Base-by-base conservation (phyloP, 2,797 vertebrate species). In the Erpetoichthys calabaricus region DNA sequence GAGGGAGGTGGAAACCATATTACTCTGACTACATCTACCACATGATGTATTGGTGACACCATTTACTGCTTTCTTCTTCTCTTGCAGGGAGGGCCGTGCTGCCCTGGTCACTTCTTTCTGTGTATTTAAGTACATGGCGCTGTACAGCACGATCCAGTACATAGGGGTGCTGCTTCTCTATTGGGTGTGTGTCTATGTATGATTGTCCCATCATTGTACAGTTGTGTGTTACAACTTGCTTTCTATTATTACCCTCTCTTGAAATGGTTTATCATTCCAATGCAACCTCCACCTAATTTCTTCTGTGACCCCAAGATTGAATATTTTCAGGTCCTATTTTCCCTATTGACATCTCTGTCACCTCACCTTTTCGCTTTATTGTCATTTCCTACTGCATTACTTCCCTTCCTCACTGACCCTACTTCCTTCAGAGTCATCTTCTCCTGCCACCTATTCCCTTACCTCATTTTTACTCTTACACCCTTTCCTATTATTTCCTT, bases 41-140 rank as follows among this genome's bases (percentile, higher is more conserved):
- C 47, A 50, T 7, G 7, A 50, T 7, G 47, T 7, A 7, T 2
- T 50, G 47, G n/a, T 50, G n/a, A 7, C 47, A 50, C 7, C 47
- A 50, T 8, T 10, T 47, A 44, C 42, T 41, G 65, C 62, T 63
- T 8, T 67, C 45, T 4, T 60, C 56, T 56, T 68, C 51, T 59
- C 57, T 8, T 61, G 62, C 67, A 81, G 77, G 67, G 78, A 85
- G 72, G 77, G 80, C 43, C 58, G 71, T 42, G 79, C 78, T 62
- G 70, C 77, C 60, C 67, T 83, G 41, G 75, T 81, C 58, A 65
- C 76, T 59, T 77, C 77, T 45, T 79, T 83, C 0, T 67, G 73
- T 0, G 68, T 79, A 7, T 79, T 83, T 63, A 83, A 82, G 60
- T 81, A 81, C 41, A 62, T 82, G 66, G 70, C 69, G 49, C 67